A percentile compares a stretch with the other conserved stretches of the same genome.
Evolutionary conservation across 2,797 vertebrate genomes (phyloP).

Genomic region (Crocidura indochinensis): DNA sequence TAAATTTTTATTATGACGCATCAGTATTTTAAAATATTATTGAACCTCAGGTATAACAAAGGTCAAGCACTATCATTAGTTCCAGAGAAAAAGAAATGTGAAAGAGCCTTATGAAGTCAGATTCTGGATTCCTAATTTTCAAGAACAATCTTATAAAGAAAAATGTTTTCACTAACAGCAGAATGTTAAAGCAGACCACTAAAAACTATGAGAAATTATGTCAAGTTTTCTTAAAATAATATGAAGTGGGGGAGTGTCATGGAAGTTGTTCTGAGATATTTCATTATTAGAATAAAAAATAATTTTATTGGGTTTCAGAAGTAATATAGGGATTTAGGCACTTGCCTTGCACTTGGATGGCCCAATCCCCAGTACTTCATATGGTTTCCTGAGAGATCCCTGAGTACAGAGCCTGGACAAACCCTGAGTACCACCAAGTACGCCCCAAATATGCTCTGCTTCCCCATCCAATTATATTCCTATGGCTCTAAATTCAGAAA

Average conservation of each 20-base stretch:
- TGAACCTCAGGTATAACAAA: not conserved
- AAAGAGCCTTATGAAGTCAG: not conserved
- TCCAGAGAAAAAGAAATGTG: conserved; percentile 11
- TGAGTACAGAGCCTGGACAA: no score
- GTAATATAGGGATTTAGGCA: not conserved
- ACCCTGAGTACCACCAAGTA: no score
- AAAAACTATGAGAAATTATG: not conserved
- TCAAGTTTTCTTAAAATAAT: not conserved
- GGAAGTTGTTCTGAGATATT: conserved; percentile 7
- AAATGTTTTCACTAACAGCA: not conserved
- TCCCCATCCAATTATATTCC: not conserved
- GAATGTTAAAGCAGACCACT: not conserved
- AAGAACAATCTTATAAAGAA: not conserved
- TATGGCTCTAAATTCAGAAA: conserved; percentile 30
- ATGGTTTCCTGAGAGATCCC: no score
- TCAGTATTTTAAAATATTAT: conserved; percentile 12
- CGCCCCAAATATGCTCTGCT: no score
- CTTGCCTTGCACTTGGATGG: no score
- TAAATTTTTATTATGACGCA: conserved; percentile 24
- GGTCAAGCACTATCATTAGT: not conserved
- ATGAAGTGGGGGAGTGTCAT: not conserved
- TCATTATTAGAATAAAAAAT: not conserved
- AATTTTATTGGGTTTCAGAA: conserved; percentile 16
- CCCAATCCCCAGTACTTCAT: no score
- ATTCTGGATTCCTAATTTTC: not conserved